Evolutionary conservation across 2,888 invertebrate genomes (phyloP), one percentile per base, ranked within the genome.

Genomic region (Volucella bombylans): DNA sequence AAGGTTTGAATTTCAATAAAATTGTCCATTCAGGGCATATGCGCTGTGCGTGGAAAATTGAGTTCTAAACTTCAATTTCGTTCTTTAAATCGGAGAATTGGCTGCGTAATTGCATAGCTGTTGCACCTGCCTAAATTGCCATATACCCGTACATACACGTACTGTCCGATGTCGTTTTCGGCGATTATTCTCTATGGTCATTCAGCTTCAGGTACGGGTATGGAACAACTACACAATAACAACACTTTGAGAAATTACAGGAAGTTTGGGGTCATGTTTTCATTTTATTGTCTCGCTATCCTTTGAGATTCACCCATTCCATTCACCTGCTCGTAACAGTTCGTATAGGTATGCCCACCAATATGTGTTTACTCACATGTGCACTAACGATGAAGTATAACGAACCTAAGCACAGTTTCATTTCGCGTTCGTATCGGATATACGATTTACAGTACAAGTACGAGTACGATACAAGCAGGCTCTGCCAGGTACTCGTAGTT

Each of bases 221-320:
- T 6, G 31, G 31, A 31, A 4, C 31, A 41, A 54, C 49, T 38
- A 38, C 52, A 67, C 76, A 76, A 57, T 65, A 74, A 57, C 47
- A 61, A 59, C 55, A 54, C 57, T 74, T 76, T 79, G 79, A 79
- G 65, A 79, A 72, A 79, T 72, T 79, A 72, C 65, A 57, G 67
- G 79, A 72, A 79, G 79, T 72, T 79, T 79, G 65, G 59, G 72
- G 77, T 79, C 59, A 67, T 72, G 71, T 79, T 72, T 72, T 64
- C 72, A 59, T 72, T 79, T 79, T 79, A 72, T 72, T 79, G 67
- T 76, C 15, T 59, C 23, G 38, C 52, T 39, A 11, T 65, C 72
- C 72, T 23, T 12, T 38, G 65, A 72, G 72, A 59, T 45, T 23
- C 61, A 54, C 52, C 59, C 15, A 49, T 52, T 57, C 39, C 59